A percentile compares a stretch with the other conserved stretches of the same genome.
Evolutionary conservation across 2,113 vertebrate genomes (phyloP).

Genomic region (Chiloscyllium plagiosum): DNA sequence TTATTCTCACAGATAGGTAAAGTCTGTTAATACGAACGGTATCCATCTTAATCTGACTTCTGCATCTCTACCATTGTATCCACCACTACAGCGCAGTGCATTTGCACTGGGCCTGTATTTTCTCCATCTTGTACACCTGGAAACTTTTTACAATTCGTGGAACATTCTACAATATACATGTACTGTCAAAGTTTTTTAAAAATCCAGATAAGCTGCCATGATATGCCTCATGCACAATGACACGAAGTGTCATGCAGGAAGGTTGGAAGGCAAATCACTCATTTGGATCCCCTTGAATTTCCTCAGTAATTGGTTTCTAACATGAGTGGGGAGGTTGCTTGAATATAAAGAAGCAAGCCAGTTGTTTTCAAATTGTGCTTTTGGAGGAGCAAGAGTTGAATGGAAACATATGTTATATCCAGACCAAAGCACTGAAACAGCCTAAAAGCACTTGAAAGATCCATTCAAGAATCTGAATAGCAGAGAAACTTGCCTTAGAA

Average conservation of each 20-base stretch:
- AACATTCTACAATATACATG: neutral
- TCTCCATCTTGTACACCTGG: neutral
- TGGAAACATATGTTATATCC: neutral
- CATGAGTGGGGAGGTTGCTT: neutral
- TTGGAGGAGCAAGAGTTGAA: neutral
- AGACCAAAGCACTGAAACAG: neutral
- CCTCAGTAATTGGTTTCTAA: neutral
- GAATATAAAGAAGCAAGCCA: neutral
- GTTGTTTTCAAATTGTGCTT: neutral
- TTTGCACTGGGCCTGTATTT: neutral
- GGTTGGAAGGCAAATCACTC: neutral
- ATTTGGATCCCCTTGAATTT: neutral
- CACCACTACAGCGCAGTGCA: neutral
- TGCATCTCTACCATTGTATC: neutral
- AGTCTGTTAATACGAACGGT: neutral
- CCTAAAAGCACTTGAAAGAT: neutral
- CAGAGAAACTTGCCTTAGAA: neutral
- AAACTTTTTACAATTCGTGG: neutral
- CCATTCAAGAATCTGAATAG: neutral
- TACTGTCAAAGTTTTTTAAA: neutral
- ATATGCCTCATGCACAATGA: neutral
- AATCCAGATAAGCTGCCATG: neutral
- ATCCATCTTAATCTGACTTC: neutral
- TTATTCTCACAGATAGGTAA: neutral
- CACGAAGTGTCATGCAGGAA: neutral